Base-by-base conservation (phyloP, 2,888 invertebrate species). In the Agrochola lychnidis region DNA sequence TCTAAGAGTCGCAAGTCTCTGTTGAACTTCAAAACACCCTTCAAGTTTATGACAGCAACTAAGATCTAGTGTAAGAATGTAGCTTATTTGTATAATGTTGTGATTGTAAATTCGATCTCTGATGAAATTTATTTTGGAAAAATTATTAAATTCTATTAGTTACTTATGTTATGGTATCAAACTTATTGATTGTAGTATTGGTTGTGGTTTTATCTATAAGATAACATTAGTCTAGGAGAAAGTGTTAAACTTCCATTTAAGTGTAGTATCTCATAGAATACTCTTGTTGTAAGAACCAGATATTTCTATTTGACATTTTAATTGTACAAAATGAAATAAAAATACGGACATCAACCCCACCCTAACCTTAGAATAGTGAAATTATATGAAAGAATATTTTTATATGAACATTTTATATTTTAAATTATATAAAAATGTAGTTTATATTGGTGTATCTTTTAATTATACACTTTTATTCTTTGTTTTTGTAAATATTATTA, bases 291-390 rank as follows among this genome's bases (percentile, higher is more conserved):
- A 73, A 73, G 62, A 63, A 70, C n/a, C 71, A 75, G 76, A 73
- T 83, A 69, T 79, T 74, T 70, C 68, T 82, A 77, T 83, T 79
- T 86, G 83, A 82, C 85, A 83, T 82, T 78, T 86, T 89, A 87
- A 90, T 90, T 93, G 92, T 93, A 94, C 87, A 91, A 93, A 91
- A 92, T 89, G 87, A 89, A 91, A 92, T 90, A 88, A 90, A 30
- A 91, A 93, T 93, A 96, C 96, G 96, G 96, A 96, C 96, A 95
- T 83, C 91, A 93, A 92, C 96, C 30, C 96, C 96, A 96, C 96
- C 96, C 92, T 93, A 91, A 94, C 90, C 91, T 84, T 95, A 95
- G 95, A 83, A 88, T 95, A 94, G 91, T 90, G 77, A 91, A 89
- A 82, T 81, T 86, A 78, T 83, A 80, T 79, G 66, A 82, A 89